Conservation (phyloP, 2,113 vertebrate genomes). For the Albula glossodonta region DNA sequence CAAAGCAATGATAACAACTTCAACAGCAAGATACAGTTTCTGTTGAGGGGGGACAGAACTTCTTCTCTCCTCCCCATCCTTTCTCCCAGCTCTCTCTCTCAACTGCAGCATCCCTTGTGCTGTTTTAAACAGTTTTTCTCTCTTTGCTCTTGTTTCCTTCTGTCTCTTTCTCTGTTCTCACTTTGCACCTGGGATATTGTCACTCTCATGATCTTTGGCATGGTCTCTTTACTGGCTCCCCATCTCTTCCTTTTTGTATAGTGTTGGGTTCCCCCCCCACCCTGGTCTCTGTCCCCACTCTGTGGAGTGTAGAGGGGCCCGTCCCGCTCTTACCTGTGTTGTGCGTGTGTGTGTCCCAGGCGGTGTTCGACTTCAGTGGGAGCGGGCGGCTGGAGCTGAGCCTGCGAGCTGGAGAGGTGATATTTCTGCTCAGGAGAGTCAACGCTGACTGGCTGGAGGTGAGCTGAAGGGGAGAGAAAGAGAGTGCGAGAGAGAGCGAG, state of each 20-base stretch:
- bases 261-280: constrained; percentile 10
- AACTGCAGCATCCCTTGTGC: neutral
- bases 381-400: constrained; percentile 82
- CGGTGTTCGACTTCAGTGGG: constrained; percentile 87
- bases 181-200: neutral
- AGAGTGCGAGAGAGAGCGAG: constrained; percentile 44
- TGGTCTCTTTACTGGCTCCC: neutral
- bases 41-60: neutral
- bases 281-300: neutral
- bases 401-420: constrained; percentile 87
- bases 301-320: neutral
- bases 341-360: constrained; percentile 66
- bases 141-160: neutral
- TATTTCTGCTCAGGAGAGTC: constrained; percentile 89
- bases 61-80: neutral
- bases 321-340: constrained; percentile 33
- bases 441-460: constrained; percentile 97
- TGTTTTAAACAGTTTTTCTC: neutral
- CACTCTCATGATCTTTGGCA: neutral
- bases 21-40: neutral
- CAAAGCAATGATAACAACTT: neutral
- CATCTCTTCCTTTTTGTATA: neutral
- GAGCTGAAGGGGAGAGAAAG: constrained; percentile 56
- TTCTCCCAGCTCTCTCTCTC: neutral
- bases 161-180: neutral